Percentiles rank a stretch among this genome's conserved stretches.
phyloP scores from a whole-genome alignment of 2,113 vertebrate genomes.

The Callithrix jacchus region DNA sequence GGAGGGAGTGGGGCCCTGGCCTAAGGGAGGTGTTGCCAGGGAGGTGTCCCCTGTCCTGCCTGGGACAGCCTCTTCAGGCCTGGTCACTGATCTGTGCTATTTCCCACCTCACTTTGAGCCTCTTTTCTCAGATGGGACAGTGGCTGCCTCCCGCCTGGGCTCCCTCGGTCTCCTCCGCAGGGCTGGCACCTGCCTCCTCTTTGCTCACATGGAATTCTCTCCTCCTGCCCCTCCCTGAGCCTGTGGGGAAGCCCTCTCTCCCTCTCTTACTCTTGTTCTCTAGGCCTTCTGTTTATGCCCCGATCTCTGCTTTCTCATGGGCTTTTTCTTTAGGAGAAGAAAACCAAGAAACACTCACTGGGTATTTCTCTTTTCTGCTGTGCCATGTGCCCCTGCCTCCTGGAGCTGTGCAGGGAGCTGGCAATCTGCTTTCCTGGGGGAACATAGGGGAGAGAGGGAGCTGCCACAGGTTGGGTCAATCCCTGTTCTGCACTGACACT shows the following conservation, averaged over 20 bases:
- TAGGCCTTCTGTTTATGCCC: not conserved
- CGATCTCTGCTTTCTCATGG: not conserved
- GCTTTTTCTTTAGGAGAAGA: not conserved
- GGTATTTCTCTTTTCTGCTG: not conserved
- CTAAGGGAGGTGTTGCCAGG: not conserved
- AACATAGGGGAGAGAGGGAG: not conserved
- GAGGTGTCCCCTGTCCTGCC: not conserved
- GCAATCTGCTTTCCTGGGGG: not conserved
- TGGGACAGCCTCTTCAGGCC: not conserved
- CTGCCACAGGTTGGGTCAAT: not conserved
- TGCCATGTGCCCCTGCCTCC: not conserved
- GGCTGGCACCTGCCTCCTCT: not conserved
- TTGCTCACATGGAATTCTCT: not conserved
- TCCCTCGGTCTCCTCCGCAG: rapidly evolving
- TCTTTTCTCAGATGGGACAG: not conserved
- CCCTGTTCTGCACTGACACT: no score
- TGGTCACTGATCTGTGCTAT: not conserved
- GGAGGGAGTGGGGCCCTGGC: not conserved
- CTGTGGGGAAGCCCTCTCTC: not conserved
- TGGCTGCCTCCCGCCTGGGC: not conserved
- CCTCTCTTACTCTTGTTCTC: not conserved
- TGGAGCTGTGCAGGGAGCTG: not conserved
- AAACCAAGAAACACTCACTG: not conserved
- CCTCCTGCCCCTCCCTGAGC: not conserved
- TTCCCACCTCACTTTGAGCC: not conserved